These are phyloP conservation scores for Brachyrhaphis roseni DNA, from an alignment of 2,797 vertebrate genomes.

Conservation along the genomic window DNA sequence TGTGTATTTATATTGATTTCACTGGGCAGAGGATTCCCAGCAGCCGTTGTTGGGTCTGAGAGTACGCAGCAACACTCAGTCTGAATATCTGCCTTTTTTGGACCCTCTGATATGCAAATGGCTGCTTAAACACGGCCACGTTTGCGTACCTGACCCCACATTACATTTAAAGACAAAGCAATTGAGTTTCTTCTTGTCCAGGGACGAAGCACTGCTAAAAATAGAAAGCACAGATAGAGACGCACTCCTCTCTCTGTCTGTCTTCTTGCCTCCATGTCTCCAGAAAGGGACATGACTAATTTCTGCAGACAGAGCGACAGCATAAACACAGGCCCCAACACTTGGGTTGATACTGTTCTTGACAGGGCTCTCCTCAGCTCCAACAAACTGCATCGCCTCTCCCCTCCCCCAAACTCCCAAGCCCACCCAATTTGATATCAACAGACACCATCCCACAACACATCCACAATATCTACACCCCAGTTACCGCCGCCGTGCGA, in stretches of 20 bases:
- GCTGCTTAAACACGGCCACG: background rate
- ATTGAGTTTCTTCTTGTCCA: constrained; percentile 35
- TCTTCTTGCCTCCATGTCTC: constrained; percentile 42
- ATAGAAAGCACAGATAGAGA: constrained; percentile 16
- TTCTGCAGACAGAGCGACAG: constrained; percentile 63
- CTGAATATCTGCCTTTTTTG: constrained; percentile 2
- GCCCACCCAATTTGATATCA: constrained; percentile 38
- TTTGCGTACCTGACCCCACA: constrained; percentile 38
- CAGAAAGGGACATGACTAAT: constrained; percentile 64
- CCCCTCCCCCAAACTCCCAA: constrained; percentile 2
- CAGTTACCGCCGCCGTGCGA: constrained; percentile 34
- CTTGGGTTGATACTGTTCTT: constrained; percentile 57
- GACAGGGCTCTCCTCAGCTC: constrained; percentile 58
- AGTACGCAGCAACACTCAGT: constrained; percentile 18
- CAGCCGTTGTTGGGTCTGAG: constrained; percentile 46
- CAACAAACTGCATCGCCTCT: constrained; percentile 21
- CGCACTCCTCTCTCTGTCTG: constrained; percentile 1
- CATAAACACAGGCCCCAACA: constrained; percentile 53
- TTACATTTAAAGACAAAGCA: constrained; percentile 49
- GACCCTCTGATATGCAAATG: constrained; percentile 17
- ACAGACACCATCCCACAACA: constrained; percentile 18
- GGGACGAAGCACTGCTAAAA: constrained; percentile 11
- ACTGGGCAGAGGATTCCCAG: constrained; percentile 62
- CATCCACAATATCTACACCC: constrained; percentile 22
- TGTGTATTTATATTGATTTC: constrained; percentile 75